Conservation (phyloP, 1,140 invertebrate genomes). For the Carcinoscorpius rotundicauda region DNA sequence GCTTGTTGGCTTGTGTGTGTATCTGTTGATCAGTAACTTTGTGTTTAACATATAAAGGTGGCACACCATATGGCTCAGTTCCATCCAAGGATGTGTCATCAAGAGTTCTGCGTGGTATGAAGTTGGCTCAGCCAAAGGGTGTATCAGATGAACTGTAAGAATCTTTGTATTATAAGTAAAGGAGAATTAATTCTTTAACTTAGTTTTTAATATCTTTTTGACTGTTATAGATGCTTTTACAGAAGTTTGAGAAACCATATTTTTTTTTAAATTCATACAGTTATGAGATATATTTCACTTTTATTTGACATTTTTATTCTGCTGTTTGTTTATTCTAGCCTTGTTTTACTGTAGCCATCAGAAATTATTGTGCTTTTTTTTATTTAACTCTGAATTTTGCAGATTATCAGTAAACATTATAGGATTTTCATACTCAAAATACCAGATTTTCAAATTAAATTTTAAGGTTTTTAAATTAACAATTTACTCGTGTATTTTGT, state of each 20-base stretch:
- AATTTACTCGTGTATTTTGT: no score
- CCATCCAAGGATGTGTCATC: conserved; percentile 47
- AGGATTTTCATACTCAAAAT: no score
- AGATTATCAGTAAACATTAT: no score
- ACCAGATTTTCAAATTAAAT: no score
- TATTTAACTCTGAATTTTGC: not conserved
- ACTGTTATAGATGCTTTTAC: not conserved
- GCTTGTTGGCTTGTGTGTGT: no score
- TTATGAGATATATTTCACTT: not conserved
- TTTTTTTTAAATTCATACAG: not conserved
- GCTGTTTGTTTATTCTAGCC: not conserved
- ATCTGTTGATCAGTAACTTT: no score
- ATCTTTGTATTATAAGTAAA: not conserved
- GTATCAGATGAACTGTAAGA: conserved; percentile 50
- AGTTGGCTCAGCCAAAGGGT: conserved; percentile 54
- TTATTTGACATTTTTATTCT: conserved; percentile 2
- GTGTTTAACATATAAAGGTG: conserved; percentile 35
- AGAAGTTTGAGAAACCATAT: not conserved
- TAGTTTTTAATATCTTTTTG: not conserved
- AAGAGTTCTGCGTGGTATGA: conserved; percentile 49
- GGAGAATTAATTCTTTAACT: not conserved
- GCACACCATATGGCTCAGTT: conserved; percentile 57
- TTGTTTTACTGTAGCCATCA: no score
- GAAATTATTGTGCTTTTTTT: conserved; percentile 4
- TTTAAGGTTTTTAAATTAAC: no score